Percentiles rank a stretch among this genome's conserved stretches.
phyloP scores from a whole-genome alignment of 2,888 invertebrate genomes.

The Drosophila ezoana region DNA sequence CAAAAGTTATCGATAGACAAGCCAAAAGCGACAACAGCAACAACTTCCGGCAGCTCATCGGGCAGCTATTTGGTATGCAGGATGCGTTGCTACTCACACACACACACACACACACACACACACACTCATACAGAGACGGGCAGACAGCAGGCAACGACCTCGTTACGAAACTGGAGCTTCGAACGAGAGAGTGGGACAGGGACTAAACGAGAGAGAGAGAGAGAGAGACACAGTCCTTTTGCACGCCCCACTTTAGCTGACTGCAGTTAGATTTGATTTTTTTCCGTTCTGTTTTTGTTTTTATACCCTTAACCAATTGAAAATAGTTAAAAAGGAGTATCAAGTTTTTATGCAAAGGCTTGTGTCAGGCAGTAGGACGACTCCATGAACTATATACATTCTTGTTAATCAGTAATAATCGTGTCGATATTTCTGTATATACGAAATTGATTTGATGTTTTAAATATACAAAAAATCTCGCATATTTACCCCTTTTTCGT shows the following conservation, averaged over 20 bases:
- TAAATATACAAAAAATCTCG: too few species aligned
- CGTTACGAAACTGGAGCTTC: conserved; percentile 75
- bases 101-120: conserved; percentile 16
- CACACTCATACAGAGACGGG: conserved; percentile 18
- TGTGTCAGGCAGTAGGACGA: too few species aligned
- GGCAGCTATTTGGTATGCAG: conserved; percentile 74
- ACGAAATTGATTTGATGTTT: too few species aligned
- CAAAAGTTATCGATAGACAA: conserved; percentile 62
- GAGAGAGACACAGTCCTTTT: conserved; percentile 34
- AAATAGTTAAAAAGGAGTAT: too few species aligned
- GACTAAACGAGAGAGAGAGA: background rate
- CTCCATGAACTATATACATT: too few species aligned
- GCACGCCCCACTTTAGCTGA: conserved; percentile 54
- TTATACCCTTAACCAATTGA: too few species aligned
- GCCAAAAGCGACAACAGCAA: conserved; percentile 20
- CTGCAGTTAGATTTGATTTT: conserved; percentile 59
- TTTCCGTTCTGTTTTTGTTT: conserved; percentile 8
- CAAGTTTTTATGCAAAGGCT: too few species aligned
- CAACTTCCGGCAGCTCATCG: conserved; percentile 55
- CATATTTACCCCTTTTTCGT: too few species aligned
- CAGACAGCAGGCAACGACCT: conserved; percentile 72
- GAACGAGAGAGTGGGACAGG: conserved; percentile 5
- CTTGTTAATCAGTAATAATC: too few species aligned
- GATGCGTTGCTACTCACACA: conserved; percentile 59
- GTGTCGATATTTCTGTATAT: too few species aligned